phyloP scores from a whole-genome alignment of 2,888 invertebrate species.

The Luffia ferchaultella region DNA sequence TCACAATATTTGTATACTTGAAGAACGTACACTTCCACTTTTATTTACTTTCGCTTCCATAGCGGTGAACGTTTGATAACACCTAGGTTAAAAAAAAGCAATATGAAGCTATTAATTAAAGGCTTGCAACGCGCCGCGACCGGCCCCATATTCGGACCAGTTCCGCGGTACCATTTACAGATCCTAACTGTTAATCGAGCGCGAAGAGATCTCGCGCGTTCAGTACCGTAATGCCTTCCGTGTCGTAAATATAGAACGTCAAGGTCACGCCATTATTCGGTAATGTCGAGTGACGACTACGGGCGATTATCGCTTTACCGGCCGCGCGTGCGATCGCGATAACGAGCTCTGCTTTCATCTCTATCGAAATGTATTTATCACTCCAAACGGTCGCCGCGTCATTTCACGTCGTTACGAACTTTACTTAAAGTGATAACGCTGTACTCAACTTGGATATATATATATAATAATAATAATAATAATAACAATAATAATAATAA shows the following conservation, averaged over 20 bases:
- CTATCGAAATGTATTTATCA: background rate
- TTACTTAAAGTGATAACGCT: no score
- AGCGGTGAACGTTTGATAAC: no score
- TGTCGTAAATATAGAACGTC: conserved; percentile 57
- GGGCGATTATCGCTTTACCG: background rate
- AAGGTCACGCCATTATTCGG: conserved; percentile 41
- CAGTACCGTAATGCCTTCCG: conserved; percentile 34
- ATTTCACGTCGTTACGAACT: no score
- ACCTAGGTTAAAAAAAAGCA: no score
- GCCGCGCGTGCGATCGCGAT: background rate
- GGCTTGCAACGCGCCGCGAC: background rate
- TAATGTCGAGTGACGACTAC: background rate
- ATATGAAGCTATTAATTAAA: no score
- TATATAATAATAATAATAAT: no score
- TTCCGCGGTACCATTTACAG: conserved; percentile 31
- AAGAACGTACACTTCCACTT: no score
- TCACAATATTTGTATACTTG: no score
- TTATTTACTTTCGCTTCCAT: no score
- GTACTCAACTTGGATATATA: no score
- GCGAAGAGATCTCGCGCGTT: conserved; percentile 21
- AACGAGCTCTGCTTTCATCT: background rate
- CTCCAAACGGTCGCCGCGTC: background rate
- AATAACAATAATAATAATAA: no score
- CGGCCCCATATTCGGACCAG: conserved; percentile 18
- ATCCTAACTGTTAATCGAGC: conserved; percentile 45